These are phyloP conservation scores for Diploscapter pachys DNA, from an alignment of 1,140 invertebrate genomes.

Conservation along the genomic window DNA sequence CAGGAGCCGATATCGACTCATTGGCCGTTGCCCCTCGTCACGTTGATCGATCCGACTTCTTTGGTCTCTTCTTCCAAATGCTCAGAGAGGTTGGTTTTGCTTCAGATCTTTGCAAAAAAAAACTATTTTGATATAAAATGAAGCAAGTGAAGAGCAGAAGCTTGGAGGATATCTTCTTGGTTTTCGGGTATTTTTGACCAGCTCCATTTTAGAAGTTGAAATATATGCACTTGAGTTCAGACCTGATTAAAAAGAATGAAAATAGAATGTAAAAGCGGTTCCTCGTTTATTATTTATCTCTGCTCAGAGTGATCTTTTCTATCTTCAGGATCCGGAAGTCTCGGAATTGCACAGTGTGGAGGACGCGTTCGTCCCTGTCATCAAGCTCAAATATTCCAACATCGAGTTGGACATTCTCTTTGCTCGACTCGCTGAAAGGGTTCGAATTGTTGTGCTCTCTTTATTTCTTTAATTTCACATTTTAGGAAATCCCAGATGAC, in stretches of 20 bases:
- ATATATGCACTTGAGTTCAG: no score
- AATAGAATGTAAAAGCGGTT: no score
- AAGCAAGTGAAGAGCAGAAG: no score
- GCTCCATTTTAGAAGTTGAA: no score
- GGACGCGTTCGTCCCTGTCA: slow-evolving; percentile 97
- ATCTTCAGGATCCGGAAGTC: slow-evolving; percentile 48
- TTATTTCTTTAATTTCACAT: not conserved
- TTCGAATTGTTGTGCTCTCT: not conserved
- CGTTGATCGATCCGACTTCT: slow-evolving; percentile 88
- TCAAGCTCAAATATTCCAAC: slow-evolving; percentile 98
- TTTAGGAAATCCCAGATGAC: slow-evolving; percentile 17
- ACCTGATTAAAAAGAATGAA: no score
- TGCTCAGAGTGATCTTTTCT: slow-evolving; percentile 3
- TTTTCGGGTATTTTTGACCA: no score
- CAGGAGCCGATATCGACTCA: slow-evolving; percentile 93
- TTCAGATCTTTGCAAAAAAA: slow-evolving; percentile 6
- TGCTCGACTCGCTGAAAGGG: slow-evolving; percentile 75
- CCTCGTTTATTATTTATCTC: no score
- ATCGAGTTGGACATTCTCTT: slow-evolving; percentile 93
- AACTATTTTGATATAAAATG: no score
- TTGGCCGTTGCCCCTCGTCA: slow-evolving; percentile 93
- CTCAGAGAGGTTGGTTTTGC: slow-evolving; percentile 71
- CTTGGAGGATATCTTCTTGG: no score
- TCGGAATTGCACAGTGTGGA: slow-evolving; percentile 75
- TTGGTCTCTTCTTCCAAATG: slow-evolving; percentile 85